Conservation (phyloP, 2,113 vertebrate species). For the Hippocampus barbouri region DNA sequence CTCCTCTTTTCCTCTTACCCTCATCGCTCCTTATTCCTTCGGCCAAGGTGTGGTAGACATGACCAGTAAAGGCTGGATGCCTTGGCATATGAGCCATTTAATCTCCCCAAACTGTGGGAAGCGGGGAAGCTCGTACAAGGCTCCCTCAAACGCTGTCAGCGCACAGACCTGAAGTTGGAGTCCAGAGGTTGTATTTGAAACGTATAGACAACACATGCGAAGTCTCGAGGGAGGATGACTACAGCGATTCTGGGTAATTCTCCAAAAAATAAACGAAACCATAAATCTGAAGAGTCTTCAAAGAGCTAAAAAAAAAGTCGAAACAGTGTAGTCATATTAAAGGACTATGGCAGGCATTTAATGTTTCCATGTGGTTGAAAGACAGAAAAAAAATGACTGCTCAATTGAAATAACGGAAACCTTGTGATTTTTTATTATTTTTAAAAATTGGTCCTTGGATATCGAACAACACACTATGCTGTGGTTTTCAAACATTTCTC, state of each 20-base stretch:
- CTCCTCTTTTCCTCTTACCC: slow-evolving; percentile 30
- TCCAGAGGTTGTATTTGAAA: slow-evolving; percentile 1
- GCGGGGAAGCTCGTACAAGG: slow-evolving; percentile 19
- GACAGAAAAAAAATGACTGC: background rate
- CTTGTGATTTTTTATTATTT: background rate
- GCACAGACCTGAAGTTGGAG: background rate
- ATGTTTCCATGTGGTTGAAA: slow-evolving; percentile 4
- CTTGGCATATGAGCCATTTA: slow-evolving; percentile 70
- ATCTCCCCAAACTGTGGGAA: slow-evolving; percentile 59
- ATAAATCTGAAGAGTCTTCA: slow-evolving; percentile 1
- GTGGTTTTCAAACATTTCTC: background rate
- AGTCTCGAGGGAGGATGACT: background rate
- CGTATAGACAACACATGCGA: background rate
- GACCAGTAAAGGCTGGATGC: slow-evolving; percentile 58
- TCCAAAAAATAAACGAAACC: slow-evolving; percentile 1
- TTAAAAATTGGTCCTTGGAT: background rate
- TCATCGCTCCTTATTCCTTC: slow-evolving; percentile 34
- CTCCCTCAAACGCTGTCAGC: slow-evolving; percentile 20
- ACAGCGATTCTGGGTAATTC: background rate
- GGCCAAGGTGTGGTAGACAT: slow-evolving; percentile 31
- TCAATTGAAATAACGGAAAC: slow-evolving; percentile 5
- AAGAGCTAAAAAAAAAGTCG: background rate
- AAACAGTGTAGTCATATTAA: background rate
- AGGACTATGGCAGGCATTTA: background rate
- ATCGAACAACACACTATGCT: background rate